Evolutionary conservation across 2,797 vertebrate genomes (phyloP).

Genomic region (Macropodus opercularis): DNA sequence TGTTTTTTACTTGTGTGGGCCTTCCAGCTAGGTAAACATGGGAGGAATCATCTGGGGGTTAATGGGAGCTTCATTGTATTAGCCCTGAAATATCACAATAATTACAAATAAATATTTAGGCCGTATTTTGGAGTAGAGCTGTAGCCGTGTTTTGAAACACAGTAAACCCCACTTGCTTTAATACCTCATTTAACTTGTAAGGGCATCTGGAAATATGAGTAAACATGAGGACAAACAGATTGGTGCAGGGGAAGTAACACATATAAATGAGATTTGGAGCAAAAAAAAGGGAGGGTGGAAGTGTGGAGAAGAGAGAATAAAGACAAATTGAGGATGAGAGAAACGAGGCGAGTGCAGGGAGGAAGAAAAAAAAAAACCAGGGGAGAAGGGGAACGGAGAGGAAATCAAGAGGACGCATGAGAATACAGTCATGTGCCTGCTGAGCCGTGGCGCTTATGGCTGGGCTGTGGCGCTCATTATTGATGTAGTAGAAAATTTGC

Average conservation of each 20-base stretch:
- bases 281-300: too few relatives aligned
- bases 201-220: conserved; percentile 24
- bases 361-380: too few relatives aligned
- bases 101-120: conserved; percentile 17
- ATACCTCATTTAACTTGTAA: conserved; percentile 43
- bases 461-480: conserved; percentile 73
- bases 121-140: too few relatives aligned
- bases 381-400: conserved; percentile 12
- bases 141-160: neutral
- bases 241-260: conserved; percentile 7
- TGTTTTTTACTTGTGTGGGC: conserved; percentile 37
- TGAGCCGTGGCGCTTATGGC: conserved; percentile 69
- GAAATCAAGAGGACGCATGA: conserved; percentile 56
- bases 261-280: conserved; percentile 26
- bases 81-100: conserved; percentile 22
- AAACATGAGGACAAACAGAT: conserved; percentile 30
- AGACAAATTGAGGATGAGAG: conserved; percentile 31
- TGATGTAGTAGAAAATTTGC: conserved; percentile 80
- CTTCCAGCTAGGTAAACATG: conserved; percentile 12
- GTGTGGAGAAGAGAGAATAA: conserved; percentile 23
- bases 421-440: conserved; percentile 61
- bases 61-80: conserved; percentile 15
- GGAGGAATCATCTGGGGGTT: conserved; percentile 7
- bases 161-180: conserved; percentile 16
- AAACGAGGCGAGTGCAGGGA: conserved; percentile 3